These are phyloP conservation scores for Agriopis marginaria DNA, from an alignment of 2,888 invertebrate species.

Conservation along the genomic window DNA sequence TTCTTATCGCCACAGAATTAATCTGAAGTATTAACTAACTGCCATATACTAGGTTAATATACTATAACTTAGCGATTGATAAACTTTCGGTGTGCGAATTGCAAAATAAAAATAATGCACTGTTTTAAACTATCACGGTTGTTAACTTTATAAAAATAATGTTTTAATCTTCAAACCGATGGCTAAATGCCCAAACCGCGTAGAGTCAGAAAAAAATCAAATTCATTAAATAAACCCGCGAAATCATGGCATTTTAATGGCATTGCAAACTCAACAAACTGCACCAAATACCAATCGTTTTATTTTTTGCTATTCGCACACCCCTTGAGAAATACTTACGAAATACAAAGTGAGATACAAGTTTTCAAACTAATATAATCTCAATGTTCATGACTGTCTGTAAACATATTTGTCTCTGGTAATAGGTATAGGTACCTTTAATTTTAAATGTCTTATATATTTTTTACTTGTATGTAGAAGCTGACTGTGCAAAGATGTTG, in stretches of 20 bases:
- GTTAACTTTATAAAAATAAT: too few species aligned
- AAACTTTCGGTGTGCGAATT: neutral
- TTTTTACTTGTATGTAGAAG: neutral
- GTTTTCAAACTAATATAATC: neutral
- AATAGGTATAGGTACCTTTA: neutral
- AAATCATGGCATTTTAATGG: too few species aligned
- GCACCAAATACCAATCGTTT: neutral
- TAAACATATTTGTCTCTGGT: too few species aligned
- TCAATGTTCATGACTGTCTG: neutral
- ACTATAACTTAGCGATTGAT: neutral
- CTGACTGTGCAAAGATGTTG: slow-evolving; percentile 9
- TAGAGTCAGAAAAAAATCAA: neutral
- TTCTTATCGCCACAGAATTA: neutral
- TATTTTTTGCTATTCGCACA: neutral
- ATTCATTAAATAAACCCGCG: too few species aligned
- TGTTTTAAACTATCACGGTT: too few species aligned
- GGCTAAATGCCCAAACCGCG: neutral
- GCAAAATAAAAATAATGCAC: too few species aligned
- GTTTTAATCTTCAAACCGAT: neutral
- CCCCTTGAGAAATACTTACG: neutral
- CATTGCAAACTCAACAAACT: too few species aligned
- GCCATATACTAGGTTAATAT: neutral
- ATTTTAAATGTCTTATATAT: neutral
- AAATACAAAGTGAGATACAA: neutral
- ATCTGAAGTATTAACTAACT: neutral